phyloP scores from a whole-genome alignment of 2,888 invertebrate species.

The Ochropleura plecta region DNA sequence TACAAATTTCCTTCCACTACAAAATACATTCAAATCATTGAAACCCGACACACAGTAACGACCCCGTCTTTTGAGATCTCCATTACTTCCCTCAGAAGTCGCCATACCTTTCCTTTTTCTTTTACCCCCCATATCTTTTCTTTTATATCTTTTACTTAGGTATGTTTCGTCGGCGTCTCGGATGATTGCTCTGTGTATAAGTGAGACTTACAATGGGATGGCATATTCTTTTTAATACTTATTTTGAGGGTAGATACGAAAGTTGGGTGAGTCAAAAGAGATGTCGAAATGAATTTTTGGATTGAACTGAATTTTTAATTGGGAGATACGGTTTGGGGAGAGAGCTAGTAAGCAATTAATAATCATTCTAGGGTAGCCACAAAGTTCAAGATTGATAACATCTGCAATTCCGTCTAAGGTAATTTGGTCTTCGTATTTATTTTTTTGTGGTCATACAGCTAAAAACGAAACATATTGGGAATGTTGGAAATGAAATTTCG shows the following conservation, averaged over 20 bases:
- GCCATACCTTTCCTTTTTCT: conserved; percentile 66
- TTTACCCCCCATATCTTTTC: conserved; percentile 70
- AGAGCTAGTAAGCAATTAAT: conserved; percentile 12
- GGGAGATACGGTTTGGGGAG: conserved; percentile 7
- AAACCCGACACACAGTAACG: conserved; percentile 46
- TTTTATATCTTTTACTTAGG: conserved; percentile 68
- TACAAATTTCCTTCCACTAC: conserved; percentile 4
- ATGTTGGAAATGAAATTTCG: neutral
- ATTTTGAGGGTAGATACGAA: conserved; percentile 65
- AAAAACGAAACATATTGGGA: neutral
- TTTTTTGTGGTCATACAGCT: neutral
- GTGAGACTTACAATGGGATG: conserved; percentile 74
- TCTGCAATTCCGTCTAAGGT: neutral
- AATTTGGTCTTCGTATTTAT: neutral
- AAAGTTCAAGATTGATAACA: neutral
- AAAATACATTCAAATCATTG: conserved; percentile 56
- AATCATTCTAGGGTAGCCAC: neutral
- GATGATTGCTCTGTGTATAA: conserved; percentile 80
- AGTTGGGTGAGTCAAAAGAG: conserved; percentile 46
- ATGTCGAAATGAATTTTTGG: conserved; percentile 50
- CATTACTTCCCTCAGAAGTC: conserved; percentile 67
- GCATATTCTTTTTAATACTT: conserved; percentile 82
- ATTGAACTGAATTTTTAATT: conserved; percentile 47
- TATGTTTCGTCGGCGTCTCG: conserved; percentile 77
- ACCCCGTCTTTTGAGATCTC: conserved; percentile 65